Evolutionary conservation across 1,140 invertebrate genomes (phyloP).

Genomic region (Adelges cooleyi): DNA sequence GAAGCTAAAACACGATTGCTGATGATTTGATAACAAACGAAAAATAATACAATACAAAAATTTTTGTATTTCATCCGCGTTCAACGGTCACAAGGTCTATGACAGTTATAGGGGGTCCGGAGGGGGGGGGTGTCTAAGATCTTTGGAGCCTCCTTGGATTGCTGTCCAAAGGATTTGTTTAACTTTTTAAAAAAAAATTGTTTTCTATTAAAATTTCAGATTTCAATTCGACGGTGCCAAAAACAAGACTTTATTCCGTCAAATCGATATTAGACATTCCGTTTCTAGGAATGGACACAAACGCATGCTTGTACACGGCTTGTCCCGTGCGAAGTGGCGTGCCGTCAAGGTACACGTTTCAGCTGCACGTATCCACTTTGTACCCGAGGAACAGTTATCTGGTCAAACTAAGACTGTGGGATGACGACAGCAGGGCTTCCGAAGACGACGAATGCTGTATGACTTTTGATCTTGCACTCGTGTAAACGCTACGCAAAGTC

Average conservation of each 20-base stretch:
- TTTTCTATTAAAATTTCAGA: too few relatives aligned
- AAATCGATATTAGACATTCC: background rate
- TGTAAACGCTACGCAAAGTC: too few relatives aligned
- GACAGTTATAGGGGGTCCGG: too few relatives aligned
- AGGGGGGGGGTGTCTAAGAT: too few relatives aligned
- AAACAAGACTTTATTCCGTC: background rate
- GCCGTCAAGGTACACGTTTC: background rate
- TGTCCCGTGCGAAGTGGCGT: background rate
- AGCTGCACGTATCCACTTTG: background rate
- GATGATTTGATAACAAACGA: too few relatives aligned
- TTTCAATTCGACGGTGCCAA: background rate
- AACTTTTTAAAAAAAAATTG: too few relatives aligned
- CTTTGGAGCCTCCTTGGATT: too few relatives aligned
- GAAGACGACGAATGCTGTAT: background rate
- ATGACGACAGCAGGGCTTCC: background rate
- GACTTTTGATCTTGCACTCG: background rate
- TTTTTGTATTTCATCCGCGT: too few relatives aligned
- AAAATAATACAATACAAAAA: too few relatives aligned
- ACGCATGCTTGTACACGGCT: background rate
- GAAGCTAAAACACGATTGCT: too few relatives aligned
- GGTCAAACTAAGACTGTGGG: background rate
- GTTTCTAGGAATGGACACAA: slow-evolving; percentile 4
- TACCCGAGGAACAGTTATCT: background rate
- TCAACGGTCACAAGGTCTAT: too few relatives aligned
- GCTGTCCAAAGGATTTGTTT: too few relatives aligned